phyloP scores from a whole-genome alignment of 2,888 invertebrate species.

The Panorpa germanica region DNA sequence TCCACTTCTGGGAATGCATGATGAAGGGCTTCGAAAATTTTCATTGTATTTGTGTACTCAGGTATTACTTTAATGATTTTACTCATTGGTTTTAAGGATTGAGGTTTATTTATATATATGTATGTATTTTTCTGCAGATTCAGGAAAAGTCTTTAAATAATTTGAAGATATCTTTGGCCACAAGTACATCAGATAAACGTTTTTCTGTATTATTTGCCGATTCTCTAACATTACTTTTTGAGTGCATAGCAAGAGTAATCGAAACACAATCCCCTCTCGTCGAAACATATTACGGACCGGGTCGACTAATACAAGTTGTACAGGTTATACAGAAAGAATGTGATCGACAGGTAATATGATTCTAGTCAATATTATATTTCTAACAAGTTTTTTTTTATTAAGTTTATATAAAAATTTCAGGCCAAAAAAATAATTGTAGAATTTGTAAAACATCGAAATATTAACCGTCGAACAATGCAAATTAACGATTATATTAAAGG shows the following conservation, averaged over 20 bases:
- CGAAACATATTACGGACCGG: constrained; percentile 75
- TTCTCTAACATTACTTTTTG: constrained; percentile 65
- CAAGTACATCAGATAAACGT: constrained; percentile 47
- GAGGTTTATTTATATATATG: constrained; percentile 1
- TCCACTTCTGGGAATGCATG: constrained; percentile 80
- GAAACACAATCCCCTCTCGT: constrained; percentile 79
- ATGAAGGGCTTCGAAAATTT: constrained; percentile 75
- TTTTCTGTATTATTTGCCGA: constrained; percentile 68
- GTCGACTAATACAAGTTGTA: constrained; percentile 50
- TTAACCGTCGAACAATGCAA: constrained; percentile 37
- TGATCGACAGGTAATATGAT: constrained; percentile 34
- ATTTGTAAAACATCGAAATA: constrained; percentile 49
- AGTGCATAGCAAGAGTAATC: constrained; percentile 64
- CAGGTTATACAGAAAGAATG: constrained; percentile 60
- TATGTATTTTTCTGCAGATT: constrained; percentile 23
- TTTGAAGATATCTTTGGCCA: constrained; percentile 42
- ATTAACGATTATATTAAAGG: constrained; percentile 37
- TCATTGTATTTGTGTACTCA: constrained; percentile 72
- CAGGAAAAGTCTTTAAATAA: constrained; percentile 52
- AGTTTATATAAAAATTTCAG: too few species aligned
- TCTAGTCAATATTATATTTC: background rate
- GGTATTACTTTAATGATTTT: constrained; percentile 23
- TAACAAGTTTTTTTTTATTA: too few species aligned
- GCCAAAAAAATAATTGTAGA: constrained; percentile 42
- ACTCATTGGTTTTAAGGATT: too few species aligned